Base-by-base conservation (phyloP, 2,797 vertebrate genomes). In the Dicrostonyx torquatus region DNA sequence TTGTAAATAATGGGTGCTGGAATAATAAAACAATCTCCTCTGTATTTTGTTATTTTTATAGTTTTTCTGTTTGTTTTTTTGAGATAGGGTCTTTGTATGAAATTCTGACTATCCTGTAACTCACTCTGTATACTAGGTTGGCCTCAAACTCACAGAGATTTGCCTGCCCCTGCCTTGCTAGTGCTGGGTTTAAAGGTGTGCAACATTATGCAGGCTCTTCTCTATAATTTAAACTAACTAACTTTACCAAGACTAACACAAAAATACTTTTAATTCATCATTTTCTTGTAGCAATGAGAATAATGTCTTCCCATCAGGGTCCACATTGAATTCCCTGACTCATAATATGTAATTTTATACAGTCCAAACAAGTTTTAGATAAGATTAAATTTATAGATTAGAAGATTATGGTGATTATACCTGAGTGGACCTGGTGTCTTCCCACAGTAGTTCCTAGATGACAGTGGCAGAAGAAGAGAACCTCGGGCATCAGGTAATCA, bases 201-300 rank as follows among this genome's bases (percentile, higher is more conserved):
- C 70, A 40, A 22, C 20, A 24, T 4, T 40, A 72, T 2, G 22
- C 20, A 43, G 37, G 37, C 37, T 40, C 37, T 72, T 22, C 8
- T 2, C 37, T 64, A 45, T 22, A 31, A 70, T 50, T 89, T 82
- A 77, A 64, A 29, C 83, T 48, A 89, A 66, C 62, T 68, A 82
- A 58, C 62, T 73, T 87, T 62, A 40, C 37, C 66, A 3, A 89
- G 0, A 24, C 75, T 58, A 53, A 37, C 58, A 50, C 34, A 77
- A 77, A 34, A 53, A 53, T 64, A 83, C 26, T 79, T 40, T 91
- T 66, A 43, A 66, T 79, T 93, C 8, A 79, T 78, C 60, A 40
- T 89, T 93, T 92, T 85, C 22, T n/a, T 53, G 3, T 90, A 24
- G 31, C 78, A 60, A 31, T 80, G 40, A 88, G 40, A 92, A 94